These are phyloP conservation scores for Yponomeuta plumbellus DNA, from an alignment of 2,888 invertebrate genomes.

Conservation along the genomic window DNA sequence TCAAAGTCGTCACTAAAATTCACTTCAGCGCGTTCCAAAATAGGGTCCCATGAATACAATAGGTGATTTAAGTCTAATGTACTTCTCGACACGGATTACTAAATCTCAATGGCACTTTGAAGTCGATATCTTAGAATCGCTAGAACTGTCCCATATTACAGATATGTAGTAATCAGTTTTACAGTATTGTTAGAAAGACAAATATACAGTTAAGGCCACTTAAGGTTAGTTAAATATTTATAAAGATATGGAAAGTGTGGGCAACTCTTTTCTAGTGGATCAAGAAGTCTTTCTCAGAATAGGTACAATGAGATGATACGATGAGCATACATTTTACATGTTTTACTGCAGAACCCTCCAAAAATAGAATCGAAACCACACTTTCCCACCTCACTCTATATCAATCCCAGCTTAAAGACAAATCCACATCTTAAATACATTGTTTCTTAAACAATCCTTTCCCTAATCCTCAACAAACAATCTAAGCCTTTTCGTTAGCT, in stretches of 20 bases:
- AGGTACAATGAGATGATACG: too few species aligned
- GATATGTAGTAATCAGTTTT: not conserved
- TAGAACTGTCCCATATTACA: not conserved
- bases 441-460: too few species aligned
- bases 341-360: too few species aligned
- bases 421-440: too few species aligned
- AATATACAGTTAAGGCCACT: not conserved
- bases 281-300: too few species aligned
- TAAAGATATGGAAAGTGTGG: not conserved
- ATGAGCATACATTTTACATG: too few species aligned
- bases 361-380: too few species aligned
- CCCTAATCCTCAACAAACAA: too few species aligned
- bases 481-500: too few species aligned
- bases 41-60: conserved; percentile 1
- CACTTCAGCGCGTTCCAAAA: not conserved
- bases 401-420: too few species aligned
- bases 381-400: too few species aligned
- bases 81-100: not conserved
- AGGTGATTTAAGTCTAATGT: not conserved
- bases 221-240: not conserved
- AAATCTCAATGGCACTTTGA: conserved; percentile 1
- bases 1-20: not conserved
- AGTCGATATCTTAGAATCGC: not conserved
- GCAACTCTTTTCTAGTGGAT: not conserved
- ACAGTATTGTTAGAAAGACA: not conserved